phyloP scores from a whole-genome alignment of 2,888 invertebrate genomes.

The Rhingia campestris region DNA sequence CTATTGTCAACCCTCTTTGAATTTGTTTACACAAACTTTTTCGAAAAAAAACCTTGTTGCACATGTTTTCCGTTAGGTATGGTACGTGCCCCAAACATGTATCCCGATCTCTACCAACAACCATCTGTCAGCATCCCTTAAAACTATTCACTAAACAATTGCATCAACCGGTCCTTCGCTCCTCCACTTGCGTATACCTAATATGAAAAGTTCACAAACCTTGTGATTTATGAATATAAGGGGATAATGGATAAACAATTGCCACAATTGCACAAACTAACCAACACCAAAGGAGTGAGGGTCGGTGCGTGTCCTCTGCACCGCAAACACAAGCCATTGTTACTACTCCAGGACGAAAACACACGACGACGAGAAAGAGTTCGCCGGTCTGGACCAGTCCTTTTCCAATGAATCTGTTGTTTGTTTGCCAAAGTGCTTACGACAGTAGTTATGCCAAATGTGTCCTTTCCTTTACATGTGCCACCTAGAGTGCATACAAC shows the following conservation, averaged over 20 bases:
- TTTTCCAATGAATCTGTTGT: slow-evolving; percentile 62
- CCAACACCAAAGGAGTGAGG: slow-evolving; percentile 27
- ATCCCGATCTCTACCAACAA: neutral
- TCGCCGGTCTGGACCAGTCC: slow-evolving; percentile 26
- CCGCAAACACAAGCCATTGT: slow-evolving; percentile 57
- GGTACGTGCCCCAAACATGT: slow-evolving; percentile 19
- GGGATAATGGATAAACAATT: slow-evolving; percentile 76
- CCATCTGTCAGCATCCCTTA: neutral
- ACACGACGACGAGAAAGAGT: slow-evolving; percentile 28
- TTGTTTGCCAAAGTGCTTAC: slow-evolving; percentile 73
- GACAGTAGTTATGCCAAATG: slow-evolving; percentile 70
- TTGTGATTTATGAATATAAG: slow-evolving; percentile 69
- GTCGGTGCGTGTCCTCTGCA: slow-evolving; percentile 36
- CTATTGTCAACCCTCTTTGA: no score
- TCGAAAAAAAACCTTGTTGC: neutral
- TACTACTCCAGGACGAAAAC: slow-evolving; percentile 21
- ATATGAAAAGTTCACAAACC: slow-evolving; percentile 72
- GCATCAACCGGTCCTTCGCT: slow-evolving; percentile 9
- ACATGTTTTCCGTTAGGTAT: slow-evolving; percentile 7
- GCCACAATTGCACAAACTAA: slow-evolving; percentile 69
- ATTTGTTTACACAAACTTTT: neutral
- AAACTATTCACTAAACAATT: slow-evolving; percentile 64
- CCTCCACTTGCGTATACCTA: slow-evolving; percentile 50
- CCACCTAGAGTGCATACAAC: neutral
- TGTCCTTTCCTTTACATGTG: slow-evolving; percentile 53